phyloP scores from a whole-genome alignment of 2,888 invertebrate genomes.

The Gari tellinella region DNA sequence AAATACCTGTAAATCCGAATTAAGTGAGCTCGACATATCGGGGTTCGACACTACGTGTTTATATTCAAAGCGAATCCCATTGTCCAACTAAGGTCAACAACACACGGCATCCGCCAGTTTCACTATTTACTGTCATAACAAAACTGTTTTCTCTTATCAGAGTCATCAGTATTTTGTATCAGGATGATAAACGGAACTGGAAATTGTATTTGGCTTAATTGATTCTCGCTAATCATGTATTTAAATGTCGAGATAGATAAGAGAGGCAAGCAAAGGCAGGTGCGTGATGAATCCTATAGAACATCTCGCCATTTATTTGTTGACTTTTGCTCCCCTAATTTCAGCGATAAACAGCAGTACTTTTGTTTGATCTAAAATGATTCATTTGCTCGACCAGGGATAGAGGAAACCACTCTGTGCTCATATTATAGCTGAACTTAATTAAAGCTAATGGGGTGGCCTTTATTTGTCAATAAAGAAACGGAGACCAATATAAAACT shows the following conservation, averaged over 20 bases:
- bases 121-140: conserved; percentile 12
- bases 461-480: conserved; percentile 37
- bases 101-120: too few relatives aligned
- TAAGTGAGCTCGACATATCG: too few relatives aligned
- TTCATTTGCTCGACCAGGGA: conserved; percentile 18
- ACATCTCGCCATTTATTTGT: conserved; percentile 34
- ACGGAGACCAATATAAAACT: conserved; percentile 13
- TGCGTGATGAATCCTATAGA: conserved; percentile 8
- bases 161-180: conserved; percentile 36
- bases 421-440: conserved; percentile 26
- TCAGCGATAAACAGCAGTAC: conserved; percentile 1
- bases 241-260: conserved; percentile 12
- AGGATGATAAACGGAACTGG: conserved; percentile 40
- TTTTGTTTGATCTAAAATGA: conserved; percentile 37
- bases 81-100: too few relatives aligned
- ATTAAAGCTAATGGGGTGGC: conserved; percentile 49
- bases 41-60: too few relatives aligned
- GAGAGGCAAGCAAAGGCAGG: conserved; percentile 20
- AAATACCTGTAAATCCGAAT: too few relatives aligned
- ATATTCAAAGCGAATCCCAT: too few relatives aligned
- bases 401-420: too few relatives aligned
- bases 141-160: conserved; percentile 26
- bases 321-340: conserved; percentile 47
- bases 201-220: conserved; percentile 55
- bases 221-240: conserved; percentile 46